These are phyloP conservation scores for Ylistrum balloti DNA, from an alignment of 1,140 invertebrate species.

Conservation along the genomic window DNA sequence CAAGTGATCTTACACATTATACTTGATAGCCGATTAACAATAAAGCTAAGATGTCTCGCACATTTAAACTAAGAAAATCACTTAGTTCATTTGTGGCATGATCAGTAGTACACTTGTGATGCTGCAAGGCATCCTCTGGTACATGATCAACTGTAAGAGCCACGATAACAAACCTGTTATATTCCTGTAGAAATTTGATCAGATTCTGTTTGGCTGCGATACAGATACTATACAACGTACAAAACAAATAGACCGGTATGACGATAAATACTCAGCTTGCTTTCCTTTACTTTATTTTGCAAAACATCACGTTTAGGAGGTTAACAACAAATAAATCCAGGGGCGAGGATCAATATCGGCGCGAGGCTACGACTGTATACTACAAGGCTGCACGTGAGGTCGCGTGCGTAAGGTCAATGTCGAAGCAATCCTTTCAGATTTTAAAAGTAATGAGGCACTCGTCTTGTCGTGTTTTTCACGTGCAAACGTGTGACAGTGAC, in stretches of 20 bases:
- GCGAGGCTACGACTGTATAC: not conserved
- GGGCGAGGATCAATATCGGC: not conserved
- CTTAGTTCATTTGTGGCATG: not conserved
- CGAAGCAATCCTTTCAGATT: constrained; percentile 17
- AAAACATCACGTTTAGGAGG: constrained; percentile 15
- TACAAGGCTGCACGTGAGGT: not conserved
- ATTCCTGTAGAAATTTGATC: no score
- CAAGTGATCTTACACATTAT: no score
- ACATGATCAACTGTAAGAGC: no score
- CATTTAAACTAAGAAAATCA: not conserved
- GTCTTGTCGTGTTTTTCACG: constrained; percentile 24
- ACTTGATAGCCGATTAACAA: no score
- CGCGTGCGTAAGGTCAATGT: constrained; percentile 25
- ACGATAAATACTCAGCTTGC: not conserved
- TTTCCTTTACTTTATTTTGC: not conserved
- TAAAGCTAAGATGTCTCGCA: no score
- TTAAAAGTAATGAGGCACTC: constrained; percentile 34
- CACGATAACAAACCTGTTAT: no score
- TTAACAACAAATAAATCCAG: not conserved
- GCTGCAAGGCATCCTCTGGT: no score
- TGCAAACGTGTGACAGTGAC: constrained; percentile 3
- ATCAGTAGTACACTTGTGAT: not conserved
- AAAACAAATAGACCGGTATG: not conserved
- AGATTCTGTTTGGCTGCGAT: no score
- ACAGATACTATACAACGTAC: not conserved